Conservation (phyloP, 2,113 vertebrate genomes). For the Sciurus niger region DNA sequence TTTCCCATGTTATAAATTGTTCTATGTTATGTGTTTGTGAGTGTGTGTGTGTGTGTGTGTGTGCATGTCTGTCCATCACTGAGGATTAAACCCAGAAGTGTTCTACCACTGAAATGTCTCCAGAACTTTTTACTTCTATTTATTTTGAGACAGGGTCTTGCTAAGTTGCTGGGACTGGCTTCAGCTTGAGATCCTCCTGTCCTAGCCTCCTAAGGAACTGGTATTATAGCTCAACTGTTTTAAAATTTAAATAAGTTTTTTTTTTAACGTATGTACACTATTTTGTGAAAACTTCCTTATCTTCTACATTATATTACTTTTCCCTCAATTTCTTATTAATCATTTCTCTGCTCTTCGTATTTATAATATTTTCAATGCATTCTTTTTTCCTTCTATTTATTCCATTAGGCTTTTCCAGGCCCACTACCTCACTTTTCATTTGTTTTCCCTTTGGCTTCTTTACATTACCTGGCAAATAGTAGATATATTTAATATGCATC, state of each 20-base stretch:
- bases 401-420: neutral
- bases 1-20: conserved; percentile 11
- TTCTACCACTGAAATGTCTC: too few relatives aligned
- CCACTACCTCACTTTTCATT: neutral
- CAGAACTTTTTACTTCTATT: too few relatives aligned
- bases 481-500: neutral
- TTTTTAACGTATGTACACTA: neutral
- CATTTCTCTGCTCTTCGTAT: neutral
- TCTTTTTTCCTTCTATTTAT: conserved; percentile 7
- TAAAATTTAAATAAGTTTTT: neutral
- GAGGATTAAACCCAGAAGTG: too few relatives aligned
- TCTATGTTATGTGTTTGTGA: neutral
- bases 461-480: neutral
- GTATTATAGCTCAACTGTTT: neutral
- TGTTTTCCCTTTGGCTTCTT: neutral
- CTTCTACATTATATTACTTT: neutral
- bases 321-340: neutral
- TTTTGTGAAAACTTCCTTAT: conserved; percentile 14
- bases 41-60: too few relatives aligned
- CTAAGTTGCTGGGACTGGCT: too few relatives aligned
- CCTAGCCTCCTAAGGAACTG: too few relatives aligned
- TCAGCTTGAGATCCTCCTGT: too few relatives aligned
- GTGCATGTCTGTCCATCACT: too few relatives aligned
- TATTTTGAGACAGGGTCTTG: too few relatives aligned
- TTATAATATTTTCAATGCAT: neutral